Percentiles rank a stretch among this genome's conserved stretches.
phyloP scores from a whole-genome alignment of 2,888 invertebrate genomes.

The Muscina levida region DNA sequence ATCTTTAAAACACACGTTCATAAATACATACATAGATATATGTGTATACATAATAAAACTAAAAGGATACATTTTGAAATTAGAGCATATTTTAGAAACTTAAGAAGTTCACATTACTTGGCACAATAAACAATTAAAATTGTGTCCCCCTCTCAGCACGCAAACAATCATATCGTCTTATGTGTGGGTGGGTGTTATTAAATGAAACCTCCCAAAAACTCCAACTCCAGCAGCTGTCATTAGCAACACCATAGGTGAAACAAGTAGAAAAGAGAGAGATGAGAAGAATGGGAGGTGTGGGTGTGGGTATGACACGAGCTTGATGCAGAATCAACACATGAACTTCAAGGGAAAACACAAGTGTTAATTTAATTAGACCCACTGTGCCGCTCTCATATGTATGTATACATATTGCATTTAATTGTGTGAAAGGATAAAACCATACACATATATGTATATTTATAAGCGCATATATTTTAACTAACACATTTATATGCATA shows the following conservation, averaged over 20 bases:
- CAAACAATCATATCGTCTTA: background rate
- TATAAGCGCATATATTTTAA: too few species aligned
- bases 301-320: too few species aligned
- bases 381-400: slow-evolving; percentile 31
- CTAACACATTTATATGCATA: background rate
- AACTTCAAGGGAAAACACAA: slow-evolving; percentile 51
- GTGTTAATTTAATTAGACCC: slow-evolving; percentile 67
- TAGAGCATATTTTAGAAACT: slow-evolving; percentile 61
- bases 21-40: background rate
- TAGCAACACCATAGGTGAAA: slow-evolving; percentile 45
- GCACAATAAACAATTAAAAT: slow-evolving; percentile 45
- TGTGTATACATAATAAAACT: background rate
- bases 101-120: slow-evolving; percentile 54
- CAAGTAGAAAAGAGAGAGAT: slow-evolving; percentile 27
- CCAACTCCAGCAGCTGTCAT: slow-evolving; percentile 26
- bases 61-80: slow-evolving; percentile 53
- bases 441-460: too few species aligned
- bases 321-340: slow-evolving; percentile 56
- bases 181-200: slow-evolving; percentile 15
- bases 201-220: background rate
- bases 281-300: background rate
- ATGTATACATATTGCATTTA: too few species aligned
- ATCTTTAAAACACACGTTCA: slow-evolving; percentile 11
- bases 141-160: slow-evolving; percentile 9
- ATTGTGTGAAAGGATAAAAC: slow-evolving; percentile 35